A percentile compares a stretch with the other conserved stretches of the same genome.
Conservation (phyloP, 2,888 invertebrate genomes). For the Erannis defoliaria region DNA sequence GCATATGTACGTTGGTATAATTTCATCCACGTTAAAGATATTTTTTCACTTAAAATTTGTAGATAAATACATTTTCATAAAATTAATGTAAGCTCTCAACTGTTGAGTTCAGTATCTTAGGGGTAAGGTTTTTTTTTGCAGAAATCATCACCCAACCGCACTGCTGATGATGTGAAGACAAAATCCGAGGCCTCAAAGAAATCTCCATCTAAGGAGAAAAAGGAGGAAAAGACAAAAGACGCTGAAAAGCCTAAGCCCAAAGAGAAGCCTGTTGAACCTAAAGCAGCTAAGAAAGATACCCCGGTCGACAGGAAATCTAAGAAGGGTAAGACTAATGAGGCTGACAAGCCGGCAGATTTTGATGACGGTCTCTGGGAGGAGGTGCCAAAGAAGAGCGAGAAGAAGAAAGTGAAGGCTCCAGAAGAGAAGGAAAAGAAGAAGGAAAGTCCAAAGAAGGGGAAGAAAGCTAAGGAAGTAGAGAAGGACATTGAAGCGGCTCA, state of each 20-base stretch:
- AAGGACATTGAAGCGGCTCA: slow-evolving; percentile 67
- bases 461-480: slow-evolving; percentile 77
- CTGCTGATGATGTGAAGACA: slow-evolving; percentile 86
- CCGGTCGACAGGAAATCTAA: slow-evolving; percentile 86
- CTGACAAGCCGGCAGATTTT: slow-evolving; percentile 90
- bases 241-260: slow-evolving; percentile 81
- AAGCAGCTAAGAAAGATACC: slow-evolving; percentile 76
- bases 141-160: slow-evolving; percentile 89
- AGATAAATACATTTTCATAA: not conserved
- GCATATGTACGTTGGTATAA: slow-evolving; percentile 72
- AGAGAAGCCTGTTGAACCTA: slow-evolving; percentile 70
- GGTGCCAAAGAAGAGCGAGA: slow-evolving; percentile 90
- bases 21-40: not conserved
- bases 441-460: slow-evolving; percentile 83
- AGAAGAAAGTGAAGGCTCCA: slow-evolving; percentile 89
- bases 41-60: not conserved
- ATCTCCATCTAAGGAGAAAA: slow-evolving; percentile 84
- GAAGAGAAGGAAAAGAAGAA: slow-evolving; percentile 83
- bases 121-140: slow-evolving; percentile 56
- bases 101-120: slow-evolving; percentile 4
- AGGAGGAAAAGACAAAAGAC: slow-evolving; percentile 85
- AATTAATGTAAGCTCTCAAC: not conserved
- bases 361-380: slow-evolving; percentile 93
- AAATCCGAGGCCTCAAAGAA: slow-evolving; percentile 87
- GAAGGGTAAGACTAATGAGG: slow-evolving; percentile 83